A percentile compares a stretch with the other conserved stretches of the same genome.
These are phyloP conservation scores for Melipona beecheii DNA, from an alignment of 2,888 invertebrate species.

Conservation along the genomic window DNA sequence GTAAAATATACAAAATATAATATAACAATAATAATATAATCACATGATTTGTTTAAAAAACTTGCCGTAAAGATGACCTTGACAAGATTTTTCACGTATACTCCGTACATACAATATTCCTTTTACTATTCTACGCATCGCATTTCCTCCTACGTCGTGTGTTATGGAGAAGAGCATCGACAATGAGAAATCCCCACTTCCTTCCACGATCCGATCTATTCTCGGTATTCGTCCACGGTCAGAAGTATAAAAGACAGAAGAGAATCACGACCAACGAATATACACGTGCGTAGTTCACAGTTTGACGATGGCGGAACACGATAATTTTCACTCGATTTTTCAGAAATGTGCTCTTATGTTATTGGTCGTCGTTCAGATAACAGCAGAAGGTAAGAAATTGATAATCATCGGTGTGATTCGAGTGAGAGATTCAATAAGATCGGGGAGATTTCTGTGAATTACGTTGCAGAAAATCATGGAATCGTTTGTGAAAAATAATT, in stretches of 20 bases:
- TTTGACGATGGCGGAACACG: slow-evolving; percentile 53
- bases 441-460: neutral
- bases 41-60: too few species aligned
- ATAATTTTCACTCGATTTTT: slow-evolving; percentile 15
- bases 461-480: neutral
- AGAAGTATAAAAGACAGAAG: slow-evolving; percentile 57
- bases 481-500: neutral
- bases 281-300: slow-evolving; percentile 10
- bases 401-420: neutral
- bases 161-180: slow-evolving; percentile 1
- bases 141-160: neutral
- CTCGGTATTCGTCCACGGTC: neutral
- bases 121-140: neutral
- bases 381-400: slow-evolving; percentile 50
- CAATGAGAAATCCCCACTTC: slow-evolving; percentile 21
- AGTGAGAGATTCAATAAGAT: neutral
- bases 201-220: neutral
- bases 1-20: too few species aligned
- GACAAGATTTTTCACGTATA: too few species aligned
- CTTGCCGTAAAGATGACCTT: too few species aligned
- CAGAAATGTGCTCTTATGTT: slow-evolving; percentile 33
- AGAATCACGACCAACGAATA: slow-evolving; percentile 11
- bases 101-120: too few species aligned
- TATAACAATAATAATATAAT: too few species aligned
- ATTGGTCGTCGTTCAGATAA: slow-evolving; percentile 15